Evolutionary conservation across 1,140 invertebrate species (phyloP).

Genomic region (Phortica variegata): DNA sequence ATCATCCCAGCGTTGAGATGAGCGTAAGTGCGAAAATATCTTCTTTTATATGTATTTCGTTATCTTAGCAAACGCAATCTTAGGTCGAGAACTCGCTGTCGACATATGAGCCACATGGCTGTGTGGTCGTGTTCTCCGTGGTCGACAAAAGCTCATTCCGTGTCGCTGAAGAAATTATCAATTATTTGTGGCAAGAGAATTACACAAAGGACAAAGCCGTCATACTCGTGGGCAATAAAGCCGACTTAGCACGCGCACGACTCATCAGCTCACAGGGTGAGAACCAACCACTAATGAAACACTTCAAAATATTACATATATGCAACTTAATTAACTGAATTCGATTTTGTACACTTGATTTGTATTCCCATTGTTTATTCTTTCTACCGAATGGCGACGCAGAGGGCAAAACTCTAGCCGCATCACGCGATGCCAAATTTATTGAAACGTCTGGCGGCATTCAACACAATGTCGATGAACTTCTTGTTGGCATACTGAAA

Average conservation of each 20-base stretch:
- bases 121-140: slow-evolving; percentile 84
- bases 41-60: no score
- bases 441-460: slow-evolving; percentile 90
- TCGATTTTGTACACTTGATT: slow-evolving; percentile 3
- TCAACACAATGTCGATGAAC: slow-evolving; percentile 88
- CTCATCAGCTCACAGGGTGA: slow-evolving; percentile 79
- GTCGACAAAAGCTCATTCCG: slow-evolving; percentile 77
- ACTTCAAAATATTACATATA: no score
- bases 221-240: slow-evolving; percentile 92
- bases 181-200: slow-evolving; percentile 77
- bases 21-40: slow-evolving; percentile 70
- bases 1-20: slow-evolving; percentile 83
- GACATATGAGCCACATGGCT: slow-evolving; percentile 87
- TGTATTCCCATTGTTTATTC: neutral
- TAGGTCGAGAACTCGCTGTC: slow-evolving; percentile 83
- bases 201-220: slow-evolving; percentile 79
- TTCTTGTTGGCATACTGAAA: slow-evolving; percentile 84
- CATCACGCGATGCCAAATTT: slow-evolving; percentile 86
- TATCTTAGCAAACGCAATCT: no score
- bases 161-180: slow-evolving; percentile 75
- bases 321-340: neutral
- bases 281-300: slow-evolving; percentile 14
- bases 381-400: slow-evolving; percentile 15
- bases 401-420: slow-evolving; percentile 85
- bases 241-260: slow-evolving; percentile 83